Percentiles rank a stretch among this genome's conserved stretches.
These are phyloP conservation scores for Sylvia borin DNA, from an alignment of 2,797 vertebrate genomes.

Conservation along the genomic window DNA sequence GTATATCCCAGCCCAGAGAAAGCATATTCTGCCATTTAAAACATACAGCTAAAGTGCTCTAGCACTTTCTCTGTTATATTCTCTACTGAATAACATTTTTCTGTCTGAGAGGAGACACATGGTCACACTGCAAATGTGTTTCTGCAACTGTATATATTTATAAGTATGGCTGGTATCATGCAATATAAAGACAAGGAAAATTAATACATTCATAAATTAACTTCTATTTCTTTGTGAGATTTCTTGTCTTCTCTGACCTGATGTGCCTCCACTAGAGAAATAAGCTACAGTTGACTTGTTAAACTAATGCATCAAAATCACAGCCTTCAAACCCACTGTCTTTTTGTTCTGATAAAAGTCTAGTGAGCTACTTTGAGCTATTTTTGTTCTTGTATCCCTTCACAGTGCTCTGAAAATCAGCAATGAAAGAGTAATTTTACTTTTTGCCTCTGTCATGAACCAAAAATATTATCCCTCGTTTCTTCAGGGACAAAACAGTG, in stretches of 20 bases:
- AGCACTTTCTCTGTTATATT: not conserved
- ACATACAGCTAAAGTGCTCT: not conserved
- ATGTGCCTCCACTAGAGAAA: not conserved
- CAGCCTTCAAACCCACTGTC: not conserved
- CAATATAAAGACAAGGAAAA: not conserved
- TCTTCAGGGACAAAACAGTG: not conserved
- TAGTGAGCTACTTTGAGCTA: not conserved
- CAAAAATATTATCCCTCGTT: not conserved
- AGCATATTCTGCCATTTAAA: not conserved
- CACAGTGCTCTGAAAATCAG: not conserved
- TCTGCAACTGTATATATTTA: not conserved
- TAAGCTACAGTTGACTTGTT: not conserved
- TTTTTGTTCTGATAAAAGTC: not conserved
- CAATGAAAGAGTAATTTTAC: not conserved
- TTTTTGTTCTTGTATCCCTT: not conserved
- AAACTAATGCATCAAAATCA: not conserved
- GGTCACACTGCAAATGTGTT: not conserved
- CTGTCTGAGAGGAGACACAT: not conserved
- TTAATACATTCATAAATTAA: not conserved
- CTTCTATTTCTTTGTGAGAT: not conserved
- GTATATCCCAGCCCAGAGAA: not conserved
- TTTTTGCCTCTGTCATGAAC: not conserved
- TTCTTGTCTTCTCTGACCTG: not conserved
- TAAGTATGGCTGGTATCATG: fast-evolving
- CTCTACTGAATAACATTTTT: not conserved